Percentiles rank a stretch among this genome's conserved stretches.
Evolutionary conservation across 2,797 vertebrate genomes (phyloP).

Genomic region (Darevskia nairensis): DNA sequence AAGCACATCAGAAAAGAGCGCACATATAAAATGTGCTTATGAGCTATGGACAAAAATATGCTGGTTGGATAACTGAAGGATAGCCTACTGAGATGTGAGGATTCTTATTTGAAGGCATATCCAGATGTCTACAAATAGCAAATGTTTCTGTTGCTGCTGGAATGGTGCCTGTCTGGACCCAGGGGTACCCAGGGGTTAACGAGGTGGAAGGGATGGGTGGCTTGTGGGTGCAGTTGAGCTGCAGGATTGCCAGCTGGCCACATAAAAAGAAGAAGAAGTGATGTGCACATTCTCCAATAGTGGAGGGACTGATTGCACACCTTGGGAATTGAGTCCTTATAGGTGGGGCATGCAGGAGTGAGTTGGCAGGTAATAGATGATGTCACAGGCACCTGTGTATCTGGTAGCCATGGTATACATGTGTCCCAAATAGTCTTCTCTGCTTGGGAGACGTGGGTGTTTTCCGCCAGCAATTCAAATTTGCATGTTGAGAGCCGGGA

Average conservation of each 20-base stretch:
- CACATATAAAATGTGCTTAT: too few species aligned
- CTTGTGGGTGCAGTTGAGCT: too few species aligned
- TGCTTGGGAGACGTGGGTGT: neutral
- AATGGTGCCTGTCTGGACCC: neutral
- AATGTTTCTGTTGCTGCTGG: neutral
- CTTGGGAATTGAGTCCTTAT: neutral
- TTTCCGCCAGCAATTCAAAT: neutral
- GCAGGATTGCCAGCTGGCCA: too few species aligned
- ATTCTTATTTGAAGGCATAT: too few species aligned
- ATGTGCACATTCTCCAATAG: too few species aligned
- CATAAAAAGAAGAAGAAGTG: too few species aligned
- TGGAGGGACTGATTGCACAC: neutral
- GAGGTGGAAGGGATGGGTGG: neutral
- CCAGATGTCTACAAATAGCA: neutral
- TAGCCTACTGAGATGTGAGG: neutral
- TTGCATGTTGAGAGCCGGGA: neutral
- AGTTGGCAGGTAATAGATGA: neutral
- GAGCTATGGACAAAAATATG: slow-evolving; percentile 1
- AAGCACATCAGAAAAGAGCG: neutral
- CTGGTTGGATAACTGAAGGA: neutral
- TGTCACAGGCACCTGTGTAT: neutral
- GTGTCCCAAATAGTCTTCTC: neutral
- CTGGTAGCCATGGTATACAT: too few species aligned
- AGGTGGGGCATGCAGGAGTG: too few species aligned
- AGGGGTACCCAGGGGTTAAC: too few species aligned